Conservation (phyloP, 1,140 invertebrate genomes). For the Drosophila paulistorum region DNA sequence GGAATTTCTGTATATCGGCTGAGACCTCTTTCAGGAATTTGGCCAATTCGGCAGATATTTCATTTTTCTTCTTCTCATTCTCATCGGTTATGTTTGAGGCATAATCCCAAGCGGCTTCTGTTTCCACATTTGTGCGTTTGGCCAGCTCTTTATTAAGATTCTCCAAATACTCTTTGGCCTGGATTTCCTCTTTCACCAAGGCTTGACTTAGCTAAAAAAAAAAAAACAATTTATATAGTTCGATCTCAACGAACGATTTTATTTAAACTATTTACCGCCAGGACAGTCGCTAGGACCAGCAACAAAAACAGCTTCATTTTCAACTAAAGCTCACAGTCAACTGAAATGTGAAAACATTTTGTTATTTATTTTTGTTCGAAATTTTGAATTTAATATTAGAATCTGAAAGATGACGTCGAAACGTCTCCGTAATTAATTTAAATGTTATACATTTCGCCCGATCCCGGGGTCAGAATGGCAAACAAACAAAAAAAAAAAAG, state of each 20-base stretch:
- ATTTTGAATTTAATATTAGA: slow-evolving; percentile 45
- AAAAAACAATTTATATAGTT: too few relatives aligned
- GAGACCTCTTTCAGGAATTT: slow-evolving; percentile 79
- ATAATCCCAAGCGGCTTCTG: slow-evolving; percentile 87
- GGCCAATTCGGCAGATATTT: slow-evolving; percentile 78
- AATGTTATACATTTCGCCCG: slow-evolving; percentile 31
- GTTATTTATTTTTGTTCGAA: neutral
- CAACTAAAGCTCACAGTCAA: slow-evolving; percentile 36
- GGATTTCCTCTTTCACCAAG: slow-evolving; percentile 84
- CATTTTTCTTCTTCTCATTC: slow-evolving; percentile 86
- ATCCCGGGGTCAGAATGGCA: slow-evolving; percentile 45
- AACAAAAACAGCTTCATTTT: slow-evolving; percentile 67
- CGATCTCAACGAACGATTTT: too few relatives aligned
- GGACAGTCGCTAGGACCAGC: slow-evolving; percentile 57
- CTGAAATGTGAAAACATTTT: slow-evolving; percentile 35
- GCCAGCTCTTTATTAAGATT: slow-evolving; percentile 85
- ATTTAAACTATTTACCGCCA: slow-evolving; percentile 59
- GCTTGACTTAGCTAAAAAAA: slow-evolving; percentile 53
- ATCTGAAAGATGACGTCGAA: slow-evolving; percentile 20
- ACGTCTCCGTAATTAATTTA: slow-evolving; percentile 49
- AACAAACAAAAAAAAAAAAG: neutral
- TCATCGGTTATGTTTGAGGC: slow-evolving; percentile 89
- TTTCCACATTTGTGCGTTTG: slow-evolving; percentile 84
- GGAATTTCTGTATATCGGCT: slow-evolving; percentile 85
- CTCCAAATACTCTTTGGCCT: slow-evolving; percentile 85